Percentiles rank a stretch among this genome's conserved stretches.
Conservation (phyloP, 1,140 invertebrate species). For the Medauroidea extradentata region DNA sequence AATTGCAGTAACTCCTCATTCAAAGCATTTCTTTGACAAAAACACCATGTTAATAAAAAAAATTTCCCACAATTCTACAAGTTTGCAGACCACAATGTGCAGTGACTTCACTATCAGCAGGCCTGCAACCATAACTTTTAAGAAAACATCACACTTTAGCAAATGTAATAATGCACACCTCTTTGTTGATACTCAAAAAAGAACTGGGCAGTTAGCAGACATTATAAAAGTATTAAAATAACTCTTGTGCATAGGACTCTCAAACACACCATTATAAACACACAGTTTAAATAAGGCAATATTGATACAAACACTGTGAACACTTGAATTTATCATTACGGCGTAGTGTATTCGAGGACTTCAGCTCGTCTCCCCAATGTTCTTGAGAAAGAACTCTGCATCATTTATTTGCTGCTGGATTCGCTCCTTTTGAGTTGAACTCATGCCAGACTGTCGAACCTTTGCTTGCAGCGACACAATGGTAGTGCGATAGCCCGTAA, state of each 20-base stretch:
- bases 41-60: no score
- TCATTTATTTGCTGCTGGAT: slow-evolving; percentile 64
- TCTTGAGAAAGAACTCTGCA: slow-evolving; percentile 51
- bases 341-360: neutral
- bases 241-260: neutral
- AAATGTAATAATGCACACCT: no score
- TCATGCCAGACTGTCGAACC: slow-evolving; percentile 50
- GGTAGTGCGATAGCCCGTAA: slow-evolving; percentile 67
- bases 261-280: neutral
- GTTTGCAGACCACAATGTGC: no score
- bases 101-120: no score
- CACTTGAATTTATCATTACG: neutral
- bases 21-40: no score
- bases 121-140: no score
- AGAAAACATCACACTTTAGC: no score
- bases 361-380: slow-evolving; percentile 43
- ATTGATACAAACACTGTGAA: neutral
- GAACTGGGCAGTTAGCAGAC: slow-evolving; percentile 21
- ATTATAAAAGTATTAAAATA: neutral
- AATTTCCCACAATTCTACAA: no score
- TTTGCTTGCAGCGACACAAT: slow-evolving; percentile 61
- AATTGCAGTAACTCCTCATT: no score
- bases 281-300: neutral
- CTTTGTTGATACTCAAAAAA: no score
- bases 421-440: slow-evolving; percentile 63